These are phyloP conservation scores for Cephus pygmeus DNA, from an alignment of 2,888 invertebrate genomes.

Conservation along the genomic window DNA sequence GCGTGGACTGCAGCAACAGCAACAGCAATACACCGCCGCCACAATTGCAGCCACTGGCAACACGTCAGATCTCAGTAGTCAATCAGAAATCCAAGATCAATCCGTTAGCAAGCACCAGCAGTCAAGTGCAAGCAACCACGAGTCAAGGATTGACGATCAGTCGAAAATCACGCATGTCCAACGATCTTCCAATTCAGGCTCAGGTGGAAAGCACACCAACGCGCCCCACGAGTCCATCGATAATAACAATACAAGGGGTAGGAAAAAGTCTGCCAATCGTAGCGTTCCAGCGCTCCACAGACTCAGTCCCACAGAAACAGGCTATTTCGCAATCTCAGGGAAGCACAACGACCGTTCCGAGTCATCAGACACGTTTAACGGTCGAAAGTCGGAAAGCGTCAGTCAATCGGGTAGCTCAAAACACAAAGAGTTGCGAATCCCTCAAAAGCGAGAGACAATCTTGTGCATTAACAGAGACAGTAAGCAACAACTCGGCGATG, in stretches of 20 bases:
- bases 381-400: constrained; percentile 27
- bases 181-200: neutral
- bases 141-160: constrained; percentile 28
- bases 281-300: constrained; percentile 48
- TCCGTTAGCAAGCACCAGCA: constrained; percentile 41
- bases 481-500: constrained; percentile 26
- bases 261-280: constrained; percentile 42
- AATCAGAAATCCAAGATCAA: constrained; percentile 31
- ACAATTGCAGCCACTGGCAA: neutral
- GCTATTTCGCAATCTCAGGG: constrained; percentile 16
- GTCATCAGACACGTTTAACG: constrained; percentile 29
- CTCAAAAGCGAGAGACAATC: constrained; percentile 25
- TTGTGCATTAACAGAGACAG: constrained; percentile 18
- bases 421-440: constrained; percentile 31
- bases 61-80: constrained; percentile 11
- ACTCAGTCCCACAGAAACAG: constrained; percentile 23
- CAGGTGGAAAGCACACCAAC: too few relatives aligned
- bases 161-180: constrained; percentile 35
- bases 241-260: too few relatives aligned
- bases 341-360: constrained; percentile 28
- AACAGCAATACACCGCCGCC: constrained; percentile 7
- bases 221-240: too few relatives aligned
- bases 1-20: neutral
- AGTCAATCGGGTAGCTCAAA: constrained; percentile 28
- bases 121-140: constrained; percentile 39